Percentiles rank a stretch among this genome's conserved stretches.
Evolutionary conservation across 35 echinoderm and acorn worm species (phyloP).

Genomic region (Apostichopus parvimensis): DNA sequence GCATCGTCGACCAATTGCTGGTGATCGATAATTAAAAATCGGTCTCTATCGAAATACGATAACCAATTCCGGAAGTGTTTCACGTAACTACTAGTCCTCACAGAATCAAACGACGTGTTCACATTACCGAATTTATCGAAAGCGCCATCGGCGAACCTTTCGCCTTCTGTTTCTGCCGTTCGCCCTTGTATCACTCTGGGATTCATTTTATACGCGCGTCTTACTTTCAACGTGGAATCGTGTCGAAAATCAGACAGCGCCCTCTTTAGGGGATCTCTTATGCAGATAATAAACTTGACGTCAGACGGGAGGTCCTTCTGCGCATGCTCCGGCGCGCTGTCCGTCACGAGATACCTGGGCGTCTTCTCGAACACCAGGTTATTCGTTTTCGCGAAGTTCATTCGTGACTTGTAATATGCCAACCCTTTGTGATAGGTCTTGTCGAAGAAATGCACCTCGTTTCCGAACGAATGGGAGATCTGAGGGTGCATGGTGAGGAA

Average conservation of each 20-base stretch:
- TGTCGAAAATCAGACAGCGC: constrained; percentile 67
- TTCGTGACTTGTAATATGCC: constrained; percentile 54
- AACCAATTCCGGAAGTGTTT: constrained; percentile 60
- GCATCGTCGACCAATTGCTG: constrained; percentile 19
- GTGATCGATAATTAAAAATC: constrained; percentile 51
- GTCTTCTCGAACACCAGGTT: constrained; percentile 65
- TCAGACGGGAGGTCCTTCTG: constrained; percentile 17
- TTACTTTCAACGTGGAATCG: constrained; percentile 38
- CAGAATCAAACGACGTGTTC: constrained; percentile 2
- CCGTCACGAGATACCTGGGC: constrained; percentile 57
- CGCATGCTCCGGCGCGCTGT: constrained; percentile 27
- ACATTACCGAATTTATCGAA: constrained; percentile 39
- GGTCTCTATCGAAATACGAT: constrained; percentile 9
- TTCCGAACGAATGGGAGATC: constrained; percentile 53
- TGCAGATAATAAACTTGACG: constrained; percentile 62
- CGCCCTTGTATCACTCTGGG: neutral
- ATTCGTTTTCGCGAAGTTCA: constrained; percentile 47
- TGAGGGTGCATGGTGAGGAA: constrained; percentile 59
- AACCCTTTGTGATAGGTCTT: constrained; percentile 52
- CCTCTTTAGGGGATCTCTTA: constrained; percentile 61
- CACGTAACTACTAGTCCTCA: constrained; percentile 49
- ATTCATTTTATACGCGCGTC: neutral
- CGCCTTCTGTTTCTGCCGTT: constrained; percentile 20
- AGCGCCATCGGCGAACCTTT: neutral
- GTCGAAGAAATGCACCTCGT: constrained; percentile 73